Base-by-base conservation (phyloP, 1,140 invertebrate species). In the Euura lappo region DNA sequence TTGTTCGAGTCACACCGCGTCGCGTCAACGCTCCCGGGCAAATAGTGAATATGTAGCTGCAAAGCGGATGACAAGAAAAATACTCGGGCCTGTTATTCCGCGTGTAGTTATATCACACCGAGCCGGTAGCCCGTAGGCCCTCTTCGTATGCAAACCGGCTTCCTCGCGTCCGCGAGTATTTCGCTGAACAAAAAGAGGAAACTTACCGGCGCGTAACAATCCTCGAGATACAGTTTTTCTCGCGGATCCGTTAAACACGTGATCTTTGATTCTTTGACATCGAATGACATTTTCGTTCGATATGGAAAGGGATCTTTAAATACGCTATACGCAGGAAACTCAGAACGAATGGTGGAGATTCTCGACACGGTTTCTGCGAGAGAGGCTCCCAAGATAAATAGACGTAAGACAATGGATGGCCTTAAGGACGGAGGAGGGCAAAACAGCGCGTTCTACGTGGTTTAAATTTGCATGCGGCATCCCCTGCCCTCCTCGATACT, bases 391-490 rank as follows among this genome's bases (percentile, higher is more conserved):
- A 79, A 80, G 80, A 83, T 81, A 75, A 81, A 83, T 83, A 81
- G 78, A 72, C 73, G 69, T 74, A 77, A 83, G 76, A 83, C 81
- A 81, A 83, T 81, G 78, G 79, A 75, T 73, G 68, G 66, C 71
- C 66, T 45, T 47, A 46, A 51, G 45, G 43, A 45, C 66, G 65
- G 44, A 72, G 42, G 69, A 70, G 42, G 13, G 68, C 72, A 74
- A 73, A 77, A 75, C 78, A 72, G 45, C 79, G 13, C 74, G 79
- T 79, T 82, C 79, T 60, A 75, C 79, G 77, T 81, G 78, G 70
- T 74, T 76, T 73, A 82, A 83, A 83, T 83, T 83, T 83, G 81
- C 81, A 83, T 83, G 71, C 78, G 79, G 75, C 78, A 76, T 78
- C 74, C 73, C 79, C 72, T 71, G 74, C 71, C 45, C 45, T 69